Conservation (phyloP, 2,888 invertebrate genomes). For the Dicycla oo region DNA sequence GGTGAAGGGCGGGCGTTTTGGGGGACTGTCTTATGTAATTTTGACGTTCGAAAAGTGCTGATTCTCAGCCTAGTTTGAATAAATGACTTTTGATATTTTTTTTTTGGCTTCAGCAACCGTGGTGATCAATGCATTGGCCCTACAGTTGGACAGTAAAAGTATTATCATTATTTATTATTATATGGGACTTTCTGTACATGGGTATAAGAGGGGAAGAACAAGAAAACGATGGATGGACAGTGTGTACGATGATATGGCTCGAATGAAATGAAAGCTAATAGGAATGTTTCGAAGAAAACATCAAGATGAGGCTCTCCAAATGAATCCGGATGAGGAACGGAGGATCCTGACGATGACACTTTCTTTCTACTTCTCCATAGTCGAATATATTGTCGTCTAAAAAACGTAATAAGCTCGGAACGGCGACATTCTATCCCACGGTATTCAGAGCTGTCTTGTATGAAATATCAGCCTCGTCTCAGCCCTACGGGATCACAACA, state of each 20-base stretch:
- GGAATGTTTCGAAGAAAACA: no score
- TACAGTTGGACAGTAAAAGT: neutral
- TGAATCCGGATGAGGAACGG: no score
- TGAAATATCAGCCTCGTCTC: neutral
- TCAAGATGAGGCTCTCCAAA: no score
- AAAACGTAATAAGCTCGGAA: neutral
- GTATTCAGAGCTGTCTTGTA: neutral
- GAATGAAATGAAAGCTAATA: no score
- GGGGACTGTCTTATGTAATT: no score
- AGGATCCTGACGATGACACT: no score
- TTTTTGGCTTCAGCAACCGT: neutral
- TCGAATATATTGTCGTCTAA: neutral
- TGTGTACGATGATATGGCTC: neutral
- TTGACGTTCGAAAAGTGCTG: no score
- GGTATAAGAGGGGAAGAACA: no score
- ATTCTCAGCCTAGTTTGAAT: no score
- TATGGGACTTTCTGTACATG: no score
- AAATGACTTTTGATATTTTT: no score
- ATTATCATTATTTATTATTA: neutral
- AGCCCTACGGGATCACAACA: neutral
- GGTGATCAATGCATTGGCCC: neutral
- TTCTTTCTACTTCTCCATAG: neutral
- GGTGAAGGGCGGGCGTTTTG: no score
- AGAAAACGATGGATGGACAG: neutral
- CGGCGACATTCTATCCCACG: neutral